These are phyloP conservation scores for Paramuricea clavata DNA, from an alignment of 92 coral and sea anemone species.

Conservation along the genomic window DNA sequence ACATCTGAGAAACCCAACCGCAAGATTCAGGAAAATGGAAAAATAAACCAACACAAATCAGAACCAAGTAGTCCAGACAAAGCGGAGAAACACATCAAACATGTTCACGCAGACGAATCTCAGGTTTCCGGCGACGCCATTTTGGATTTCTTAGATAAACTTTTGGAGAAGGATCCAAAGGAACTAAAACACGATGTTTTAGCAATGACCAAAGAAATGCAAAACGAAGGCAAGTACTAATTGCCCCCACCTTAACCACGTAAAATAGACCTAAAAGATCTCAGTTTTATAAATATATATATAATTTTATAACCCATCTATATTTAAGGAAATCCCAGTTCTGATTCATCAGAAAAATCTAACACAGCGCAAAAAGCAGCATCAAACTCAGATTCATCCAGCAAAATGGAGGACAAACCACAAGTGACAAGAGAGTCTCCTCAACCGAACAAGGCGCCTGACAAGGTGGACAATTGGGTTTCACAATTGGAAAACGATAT, in stretches of 20 bases:
- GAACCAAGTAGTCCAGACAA: not conserved
- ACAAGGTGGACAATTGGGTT: constrained; percentile 32
- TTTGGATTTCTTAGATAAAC: constrained; percentile 45
- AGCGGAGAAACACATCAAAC: not conserved
- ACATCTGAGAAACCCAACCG: not conserved
- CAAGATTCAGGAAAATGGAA: not conserved
- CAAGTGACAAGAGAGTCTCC: not conserved
- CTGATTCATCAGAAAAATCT: not conserved
- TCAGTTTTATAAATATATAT: too few relatives aligned
- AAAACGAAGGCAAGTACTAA: constrained; percentile 30
- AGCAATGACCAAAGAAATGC: constrained; percentile 41
- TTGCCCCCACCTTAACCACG: too few relatives aligned
- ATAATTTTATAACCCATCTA: not conserved
- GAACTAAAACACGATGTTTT: constrained; percentile 25
- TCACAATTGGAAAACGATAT: constrained; percentile 3
- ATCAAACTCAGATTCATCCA: not conserved
- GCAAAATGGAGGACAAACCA: not conserved
- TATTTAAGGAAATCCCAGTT: not conserved
- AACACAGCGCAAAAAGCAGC: not conserved
- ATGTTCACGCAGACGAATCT: constrained; percentile 23
- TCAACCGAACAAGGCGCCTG: not conserved
- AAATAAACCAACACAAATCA: not conserved
- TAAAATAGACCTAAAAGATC: too few relatives aligned
- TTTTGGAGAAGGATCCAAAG: constrained; percentile 33
- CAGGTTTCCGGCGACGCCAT: constrained; percentile 42